Conservation (phyloP, 1,140 invertebrate species). For the Macrotrachela quadricornifera region DNA sequence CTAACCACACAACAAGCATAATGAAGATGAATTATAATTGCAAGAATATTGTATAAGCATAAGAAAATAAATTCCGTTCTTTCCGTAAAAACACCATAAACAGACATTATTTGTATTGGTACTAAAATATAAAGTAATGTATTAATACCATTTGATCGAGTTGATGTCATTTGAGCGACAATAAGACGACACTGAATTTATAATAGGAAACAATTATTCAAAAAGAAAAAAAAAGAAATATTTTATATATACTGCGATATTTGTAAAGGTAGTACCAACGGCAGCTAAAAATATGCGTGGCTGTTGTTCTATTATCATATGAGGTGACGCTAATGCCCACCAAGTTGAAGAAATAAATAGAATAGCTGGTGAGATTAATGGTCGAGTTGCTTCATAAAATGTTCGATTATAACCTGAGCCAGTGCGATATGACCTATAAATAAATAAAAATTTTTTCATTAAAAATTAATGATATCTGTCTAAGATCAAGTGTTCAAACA, state of each 20-base stretch:
- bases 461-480: no score
- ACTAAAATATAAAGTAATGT: no score
- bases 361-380: constrained; percentile 56
- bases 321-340: constrained; percentile 15
- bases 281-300: constrained; percentile 60
- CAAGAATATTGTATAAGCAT: constrained; percentile 34
- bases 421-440: no score
- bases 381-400: constrained; percentile 51
- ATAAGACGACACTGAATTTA: constrained; percentile 63
- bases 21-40: constrained; percentile 57
- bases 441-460: no score
- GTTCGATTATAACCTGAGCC: constrained; percentile 10
- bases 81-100: no score
- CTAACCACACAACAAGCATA: constrained; percentile 60
- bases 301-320: constrained; percentile 52
- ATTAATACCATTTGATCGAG: constrained; percentile 37
- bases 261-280: constrained; percentile 73
- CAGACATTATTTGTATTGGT: no score
- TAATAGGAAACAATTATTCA: not conserved
- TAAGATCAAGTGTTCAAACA: no score
- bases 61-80: no score
- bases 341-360: constrained; percentile 53
- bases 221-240: not conserved
- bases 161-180: constrained; percentile 83
- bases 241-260: constrained; percentile 61